phyloP scores from a whole-genome alignment of 2,113 vertebrate genomes.

The Procavia capensis region DNA sequence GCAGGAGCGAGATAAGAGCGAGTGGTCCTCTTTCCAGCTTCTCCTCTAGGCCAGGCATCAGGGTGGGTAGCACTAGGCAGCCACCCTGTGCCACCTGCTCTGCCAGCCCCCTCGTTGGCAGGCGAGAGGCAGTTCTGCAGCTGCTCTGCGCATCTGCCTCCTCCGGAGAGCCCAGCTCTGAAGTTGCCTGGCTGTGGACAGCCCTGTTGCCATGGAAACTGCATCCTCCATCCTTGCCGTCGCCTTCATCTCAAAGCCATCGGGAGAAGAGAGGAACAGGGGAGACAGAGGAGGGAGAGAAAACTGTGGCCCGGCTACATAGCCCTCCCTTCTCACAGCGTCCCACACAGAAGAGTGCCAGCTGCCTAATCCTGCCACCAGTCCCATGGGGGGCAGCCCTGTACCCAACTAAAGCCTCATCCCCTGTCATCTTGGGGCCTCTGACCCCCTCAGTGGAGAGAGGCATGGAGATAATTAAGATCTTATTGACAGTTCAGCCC shows the following conservation, averaged over 20 bases:
- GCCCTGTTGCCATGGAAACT: slow-evolving; percentile 81
- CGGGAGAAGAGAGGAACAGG: slow-evolving; percentile 71
- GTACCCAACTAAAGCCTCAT: slow-evolving; percentile 3
- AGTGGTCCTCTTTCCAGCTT: neutral
- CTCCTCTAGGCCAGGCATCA: slow-evolving; percentile 36
- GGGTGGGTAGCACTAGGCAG: slow-evolving; percentile 60
- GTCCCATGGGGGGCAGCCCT: neutral
- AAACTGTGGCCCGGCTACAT: slow-evolving; percentile 46
- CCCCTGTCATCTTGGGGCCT: slow-evolving; percentile 18
- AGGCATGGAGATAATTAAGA: slow-evolving; percentile 83
- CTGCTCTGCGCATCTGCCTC: slow-evolving; percentile 76
- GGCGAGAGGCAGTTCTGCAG: slow-evolving; percentile 64
- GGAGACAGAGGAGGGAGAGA: slow-evolving; percentile 67
- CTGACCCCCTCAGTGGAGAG: neutral
- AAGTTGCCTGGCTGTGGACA: slow-evolving; percentile 80
- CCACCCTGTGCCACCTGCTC: slow-evolving; percentile 75
- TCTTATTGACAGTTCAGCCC: slow-evolving; percentile 79
- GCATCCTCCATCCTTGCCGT: slow-evolving; percentile 78
- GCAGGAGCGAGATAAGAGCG: neutral
- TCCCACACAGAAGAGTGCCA: neutral
- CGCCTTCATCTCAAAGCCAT: slow-evolving; percentile 82
- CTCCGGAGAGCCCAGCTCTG: slow-evolving; percentile 75
- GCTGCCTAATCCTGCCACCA: neutral
- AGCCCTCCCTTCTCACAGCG: neutral
- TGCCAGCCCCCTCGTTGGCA: slow-evolving; percentile 73